Evolutionary conservation across 1,140 invertebrate species (phyloP).

Genomic region (Antheraea pernyi): DNA sequence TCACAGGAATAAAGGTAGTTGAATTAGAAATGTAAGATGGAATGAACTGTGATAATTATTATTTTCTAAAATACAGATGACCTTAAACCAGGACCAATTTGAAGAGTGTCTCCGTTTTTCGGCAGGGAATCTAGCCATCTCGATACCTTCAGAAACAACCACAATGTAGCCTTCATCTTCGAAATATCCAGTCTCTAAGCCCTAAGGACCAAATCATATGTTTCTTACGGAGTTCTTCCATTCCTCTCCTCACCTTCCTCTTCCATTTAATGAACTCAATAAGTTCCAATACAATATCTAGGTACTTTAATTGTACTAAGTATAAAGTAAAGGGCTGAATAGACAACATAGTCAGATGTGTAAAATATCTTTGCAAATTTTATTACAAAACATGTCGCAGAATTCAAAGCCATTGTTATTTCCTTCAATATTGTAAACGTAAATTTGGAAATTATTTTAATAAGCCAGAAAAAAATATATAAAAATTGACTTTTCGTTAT

Average conservation of each 20-base stretch:
- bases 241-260: too few species aligned
- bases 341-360: too few species aligned
- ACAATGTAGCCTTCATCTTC: slow-evolving; percentile 74
- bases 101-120: slow-evolving; percentile 79
- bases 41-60: slow-evolving; percentile 53
- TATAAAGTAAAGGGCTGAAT: too few species aligned
- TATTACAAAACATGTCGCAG: too few species aligned
- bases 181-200: slow-evolving; percentile 75
- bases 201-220: slow-evolving; percentile 62
- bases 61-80: slow-evolving; percentile 68
- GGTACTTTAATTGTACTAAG: neutral
- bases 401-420: too few species aligned
- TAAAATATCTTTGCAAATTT: too few species aligned
- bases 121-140: slow-evolving; percentile 81
- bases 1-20: neutral
- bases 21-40: slow-evolving; percentile 56
- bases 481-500: too few species aligned
- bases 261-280: neutral
- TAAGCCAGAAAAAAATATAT: too few species aligned
- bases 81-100: slow-evolving; percentile 85
- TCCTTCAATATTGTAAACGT: too few species aligned
- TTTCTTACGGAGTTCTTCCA: slow-evolving; percentile 49
- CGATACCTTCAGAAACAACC: slow-evolving; percentile 80
- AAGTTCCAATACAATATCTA: neutral
- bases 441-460: too few species aligned